Evolutionary conservation across 2,888 invertebrate species (phyloP).

Genomic region (Escarpia spicata): DNA sequence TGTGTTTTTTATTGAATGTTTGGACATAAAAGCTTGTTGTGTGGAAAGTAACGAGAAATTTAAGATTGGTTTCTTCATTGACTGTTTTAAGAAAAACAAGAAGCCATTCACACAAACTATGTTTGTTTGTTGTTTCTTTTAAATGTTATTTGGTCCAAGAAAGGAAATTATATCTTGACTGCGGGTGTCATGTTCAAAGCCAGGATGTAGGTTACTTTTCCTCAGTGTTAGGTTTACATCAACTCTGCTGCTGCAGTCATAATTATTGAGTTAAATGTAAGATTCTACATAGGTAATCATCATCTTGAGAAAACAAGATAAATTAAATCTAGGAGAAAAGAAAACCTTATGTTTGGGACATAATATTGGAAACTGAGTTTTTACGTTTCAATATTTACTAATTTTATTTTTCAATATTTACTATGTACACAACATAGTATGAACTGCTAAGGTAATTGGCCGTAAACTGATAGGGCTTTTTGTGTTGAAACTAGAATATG

Average conservation of each 20-base stretch:
- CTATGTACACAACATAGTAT: not conserved
- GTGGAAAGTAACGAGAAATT: too few species aligned
- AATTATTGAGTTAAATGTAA: not conserved
- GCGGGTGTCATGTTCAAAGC: not conserved
- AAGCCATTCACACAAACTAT: too few species aligned
- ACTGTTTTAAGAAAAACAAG: too few species aligned
- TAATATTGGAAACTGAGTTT: not conserved
- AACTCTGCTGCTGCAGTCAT: not conserved
- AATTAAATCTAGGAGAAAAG: not conserved
- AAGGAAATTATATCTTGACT: not conserved
- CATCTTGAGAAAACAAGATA: not conserved
- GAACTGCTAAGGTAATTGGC: not conserved
- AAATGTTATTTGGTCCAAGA: not conserved
- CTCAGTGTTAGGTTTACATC: not conserved
- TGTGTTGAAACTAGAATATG: not conserved
- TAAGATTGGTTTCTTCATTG: too few species aligned
- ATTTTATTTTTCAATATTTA: not conserved
- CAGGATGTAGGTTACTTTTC: slow-evolving; percentile 16
- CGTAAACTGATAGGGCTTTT: not conserved
- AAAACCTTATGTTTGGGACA: not conserved
- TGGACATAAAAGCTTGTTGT: too few species aligned
- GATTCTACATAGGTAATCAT: not conserved
- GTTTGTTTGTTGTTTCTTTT: not conserved
- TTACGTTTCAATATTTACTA: not conserved
- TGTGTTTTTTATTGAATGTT: not conserved